These are phyloP conservation scores for Turnix velox DNA, from an alignment of 2,113 vertebrate species.

Conservation along the genomic window DNA sequence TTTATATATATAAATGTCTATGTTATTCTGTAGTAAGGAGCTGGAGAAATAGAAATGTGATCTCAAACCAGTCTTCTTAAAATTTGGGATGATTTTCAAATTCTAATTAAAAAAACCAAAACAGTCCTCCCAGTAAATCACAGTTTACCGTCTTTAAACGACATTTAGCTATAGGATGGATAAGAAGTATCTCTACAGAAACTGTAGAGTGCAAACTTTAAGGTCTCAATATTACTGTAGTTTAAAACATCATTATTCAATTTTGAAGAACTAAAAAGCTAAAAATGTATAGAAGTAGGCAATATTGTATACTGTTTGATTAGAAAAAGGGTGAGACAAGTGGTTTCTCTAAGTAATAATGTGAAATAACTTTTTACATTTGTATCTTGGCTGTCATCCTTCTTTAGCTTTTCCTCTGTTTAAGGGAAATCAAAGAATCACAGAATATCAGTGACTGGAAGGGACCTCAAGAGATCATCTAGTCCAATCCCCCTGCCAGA, in stretches of 20 bases:
- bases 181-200: not conserved
- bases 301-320: not conserved
- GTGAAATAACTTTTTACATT: not conserved
- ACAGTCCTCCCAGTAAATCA: not conserved
- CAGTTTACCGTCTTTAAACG: not conserved
- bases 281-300: not conserved
- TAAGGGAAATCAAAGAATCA: not conserved
- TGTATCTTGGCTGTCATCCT: not conserved
- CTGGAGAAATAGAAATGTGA: not conserved
- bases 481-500: too few species aligned
- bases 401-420: not conserved
- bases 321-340: not conserved
- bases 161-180: not conserved
- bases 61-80: not conserved
- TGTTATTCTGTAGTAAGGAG: not conserved
- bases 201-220: too few species aligned
- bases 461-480: too few species aligned
- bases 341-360: not conserved
- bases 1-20: not conserved
- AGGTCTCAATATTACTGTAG: not conserved
- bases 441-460: too few species aligned
- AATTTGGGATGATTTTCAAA: not conserved
- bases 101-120: not conserved
- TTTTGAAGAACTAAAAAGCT: constrained; percentile 29
- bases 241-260: constrained; percentile 24